Conservation (phyloP, 2,113 vertebrate genomes). For the Alethe castanea region DNA sequence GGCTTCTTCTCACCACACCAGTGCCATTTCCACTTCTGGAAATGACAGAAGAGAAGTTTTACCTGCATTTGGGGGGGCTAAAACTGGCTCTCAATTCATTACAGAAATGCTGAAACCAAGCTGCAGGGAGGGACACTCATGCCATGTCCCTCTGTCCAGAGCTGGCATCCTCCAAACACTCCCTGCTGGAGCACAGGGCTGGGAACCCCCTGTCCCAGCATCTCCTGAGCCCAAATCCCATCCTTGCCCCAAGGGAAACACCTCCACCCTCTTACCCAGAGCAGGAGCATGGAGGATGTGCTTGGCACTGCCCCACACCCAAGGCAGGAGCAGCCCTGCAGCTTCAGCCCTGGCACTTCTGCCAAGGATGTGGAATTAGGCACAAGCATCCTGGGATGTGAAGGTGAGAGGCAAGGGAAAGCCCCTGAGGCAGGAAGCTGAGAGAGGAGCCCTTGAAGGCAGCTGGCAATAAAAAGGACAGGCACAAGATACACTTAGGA, state of each 20-base stretch:
- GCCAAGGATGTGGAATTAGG: neutral
- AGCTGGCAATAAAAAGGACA: neutral
- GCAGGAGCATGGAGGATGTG: accelerated
- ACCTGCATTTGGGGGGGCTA: no score
- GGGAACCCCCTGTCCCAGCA: neutral
- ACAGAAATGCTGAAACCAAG: neutral
- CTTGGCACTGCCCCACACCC: neutral
- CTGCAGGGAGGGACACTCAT: accelerated
- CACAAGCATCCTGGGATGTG: neutral
- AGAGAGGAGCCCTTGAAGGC: neutral
- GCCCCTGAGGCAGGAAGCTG: neutral
- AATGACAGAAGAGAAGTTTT: no score
- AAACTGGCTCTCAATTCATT: neutral
- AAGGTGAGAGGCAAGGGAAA: neutral
- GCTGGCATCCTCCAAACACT: neutral
- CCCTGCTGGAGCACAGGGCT: neutral
- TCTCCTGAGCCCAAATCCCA: neutral
- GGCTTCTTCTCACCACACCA: no score
- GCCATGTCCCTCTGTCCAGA: neutral
- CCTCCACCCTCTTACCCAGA: accelerated
- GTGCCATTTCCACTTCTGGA: no score
- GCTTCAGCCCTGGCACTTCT: neutral
- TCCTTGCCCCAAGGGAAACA: neutral
- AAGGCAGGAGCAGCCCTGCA: neutral
- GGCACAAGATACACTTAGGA: neutral